Conservation (phyloP, 2,888 invertebrate genomes). For the Hartigia nigra region DNA sequence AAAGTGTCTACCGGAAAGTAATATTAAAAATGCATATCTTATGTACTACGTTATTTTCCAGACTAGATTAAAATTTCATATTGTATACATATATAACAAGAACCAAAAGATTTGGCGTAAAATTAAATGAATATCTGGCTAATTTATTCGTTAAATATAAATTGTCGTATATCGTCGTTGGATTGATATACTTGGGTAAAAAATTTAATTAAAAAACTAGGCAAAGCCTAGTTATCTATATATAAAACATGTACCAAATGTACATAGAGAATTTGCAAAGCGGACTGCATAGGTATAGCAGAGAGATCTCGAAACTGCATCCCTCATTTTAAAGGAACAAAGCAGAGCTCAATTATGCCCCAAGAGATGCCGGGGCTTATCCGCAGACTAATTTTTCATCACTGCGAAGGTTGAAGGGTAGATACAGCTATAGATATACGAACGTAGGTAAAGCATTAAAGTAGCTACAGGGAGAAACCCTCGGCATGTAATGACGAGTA, state of each 20-base stretch:
- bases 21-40: not conserved
- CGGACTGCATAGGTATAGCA: not conserved
- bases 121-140: not conserved
- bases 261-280: not conserved
- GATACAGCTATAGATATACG: not conserved
- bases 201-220: not conserved
- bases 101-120: not conserved
- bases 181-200: not conserved
- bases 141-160: not conserved
- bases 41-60: not conserved
- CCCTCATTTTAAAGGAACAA: not conserved
- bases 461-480: not conserved
- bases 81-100: no score
- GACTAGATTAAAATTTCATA: not conserved
- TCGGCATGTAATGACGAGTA: not conserved
- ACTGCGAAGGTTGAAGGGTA: conserved; percentile 31
- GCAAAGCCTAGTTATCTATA: not conserved
- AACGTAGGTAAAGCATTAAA: not conserved
- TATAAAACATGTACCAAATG: no score
- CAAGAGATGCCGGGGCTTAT: conserved; percentile 14
- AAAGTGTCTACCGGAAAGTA: not conserved
- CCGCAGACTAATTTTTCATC: conserved; percentile 49
- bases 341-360: conserved; percentile 3
- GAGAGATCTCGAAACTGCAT: not conserved
- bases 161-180: not conserved